phyloP scores from a whole-genome alignment of 2,888 invertebrate genomes.

The Teinopalpus imperialis region DNA sequence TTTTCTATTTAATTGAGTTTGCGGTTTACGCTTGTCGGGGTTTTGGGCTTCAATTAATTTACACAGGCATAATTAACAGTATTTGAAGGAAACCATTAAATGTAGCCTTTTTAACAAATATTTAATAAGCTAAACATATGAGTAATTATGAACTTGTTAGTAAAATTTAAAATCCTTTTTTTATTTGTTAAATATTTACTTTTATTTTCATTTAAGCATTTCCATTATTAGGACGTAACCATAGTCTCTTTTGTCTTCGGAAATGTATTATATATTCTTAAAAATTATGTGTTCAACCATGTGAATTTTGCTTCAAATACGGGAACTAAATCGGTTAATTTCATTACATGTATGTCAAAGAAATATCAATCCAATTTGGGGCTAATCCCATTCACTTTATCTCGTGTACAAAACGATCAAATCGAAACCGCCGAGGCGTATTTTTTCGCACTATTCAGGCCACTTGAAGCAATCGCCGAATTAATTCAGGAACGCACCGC shows the following conservation, averaged over 20 bases:
- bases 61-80: constrained; percentile 15
- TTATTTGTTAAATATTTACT: too few species aligned
- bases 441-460: constrained; percentile 24
- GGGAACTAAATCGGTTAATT: too few species aligned
- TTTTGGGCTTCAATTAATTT: constrained; percentile 23
- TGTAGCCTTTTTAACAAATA: neutral
- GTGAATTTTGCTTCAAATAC: too few species aligned
- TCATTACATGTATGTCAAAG: too few species aligned
- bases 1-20: constrained; percentile 22
- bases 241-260: too few species aligned
- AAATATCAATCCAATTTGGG: too few species aligned
- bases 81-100: constrained; percentile 14
- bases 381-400: constrained; percentile 15
- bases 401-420: constrained; percentile 21
- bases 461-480: constrained; percentile 38
- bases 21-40: constrained; percentile 14
- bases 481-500: constrained; percentile 37
- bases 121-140: neutral
- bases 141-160: too few species aligned
- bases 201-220: too few species aligned
- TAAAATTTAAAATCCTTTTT: too few species aligned
- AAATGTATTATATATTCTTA: too few species aligned
- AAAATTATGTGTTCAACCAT: too few species aligned
- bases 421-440: constrained; percentile 8
- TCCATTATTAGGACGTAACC: too few species aligned